Base-by-base conservation (phyloP, 2,888 invertebrate genomes). In the Amorpha juglandis region DNA sequence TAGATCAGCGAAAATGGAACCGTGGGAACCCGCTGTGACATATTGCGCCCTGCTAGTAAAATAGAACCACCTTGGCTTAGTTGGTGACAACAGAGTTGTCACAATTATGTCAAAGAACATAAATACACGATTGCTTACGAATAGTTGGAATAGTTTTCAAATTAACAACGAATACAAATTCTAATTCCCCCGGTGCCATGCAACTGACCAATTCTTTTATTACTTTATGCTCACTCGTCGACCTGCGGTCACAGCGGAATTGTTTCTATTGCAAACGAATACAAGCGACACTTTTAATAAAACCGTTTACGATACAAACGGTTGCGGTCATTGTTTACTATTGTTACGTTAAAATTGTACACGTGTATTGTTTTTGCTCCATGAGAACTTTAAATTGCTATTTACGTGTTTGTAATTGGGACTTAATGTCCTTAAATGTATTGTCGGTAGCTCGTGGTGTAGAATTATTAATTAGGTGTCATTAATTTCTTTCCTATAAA, bases 221-320 rank as follows among this genome's bases (percentile, higher is more conserved):
- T 19, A 11, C 35, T 19, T 7, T 38, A 58, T 58, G 2, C 27
- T 12, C 55, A 16, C 35, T 38, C 38, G 58, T 38, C 58, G 35
- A 48, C 27, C 1, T 19, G 65, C 58, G 71, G 73, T 71, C 63
- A 68, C 63, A 69, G 52, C 33, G 66, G 45, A 71, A 70, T 74
- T 72, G 70, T 74, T 72, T 73, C 69, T 74, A 72, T 71, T 50
- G 42, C 69, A 70, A 71, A 72, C 73, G 67, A 76, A 58, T 63
- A 64, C 63, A 63, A 70, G 67, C 72, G 71, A 77, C 79, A 81
- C 78, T 81, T 84, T 79, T 79, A 81, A 81, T 82, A 80, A 83
- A 83, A 81, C 78, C 76, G 74, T 83, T 81, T 80, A 80, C 78
- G 75, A 74, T 67, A 35, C 73, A 75, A 75, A 74, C 78, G 74